Percentiles rank a stretch among this genome's conserved stretches.
Conservation (phyloP, 2,113 vertebrate genomes). For the Dipodomys spectabilis region DNA sequence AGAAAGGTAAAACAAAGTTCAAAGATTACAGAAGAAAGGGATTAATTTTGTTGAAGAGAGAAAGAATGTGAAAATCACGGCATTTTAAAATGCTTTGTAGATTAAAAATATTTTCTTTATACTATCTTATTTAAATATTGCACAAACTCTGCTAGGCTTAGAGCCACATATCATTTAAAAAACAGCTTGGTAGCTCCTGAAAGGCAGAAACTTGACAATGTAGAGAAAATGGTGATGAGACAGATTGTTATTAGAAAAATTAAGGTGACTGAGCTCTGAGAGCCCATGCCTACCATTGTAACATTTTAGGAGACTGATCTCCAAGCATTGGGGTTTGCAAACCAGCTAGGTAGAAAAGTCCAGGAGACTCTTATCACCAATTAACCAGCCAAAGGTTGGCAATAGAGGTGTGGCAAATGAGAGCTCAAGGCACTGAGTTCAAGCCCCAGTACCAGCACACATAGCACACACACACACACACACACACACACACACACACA, state of each 20-base stretch:
- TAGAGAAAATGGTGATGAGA: slow-evolving; percentile 25
- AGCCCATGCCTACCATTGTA: no score
- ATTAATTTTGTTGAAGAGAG: not conserved
- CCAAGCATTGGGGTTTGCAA: no score
- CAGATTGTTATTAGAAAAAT: not conserved
- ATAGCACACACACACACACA: no score
- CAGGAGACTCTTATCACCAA: no score
- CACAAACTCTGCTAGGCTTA: not conserved
- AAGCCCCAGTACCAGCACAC: no score
- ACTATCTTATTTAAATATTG: slow-evolving; percentile 12
- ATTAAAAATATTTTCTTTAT: slow-evolving; percentile 1
- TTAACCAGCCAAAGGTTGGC: no score
- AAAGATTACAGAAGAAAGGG: not conserved
- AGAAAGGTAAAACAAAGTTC: slow-evolving; percentile 10
- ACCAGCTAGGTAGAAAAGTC: no score
- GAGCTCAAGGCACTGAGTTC: no score
- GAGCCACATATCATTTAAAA: not conserved
- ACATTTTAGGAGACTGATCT: no score
- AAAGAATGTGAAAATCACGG: not conserved
- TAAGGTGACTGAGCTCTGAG: not conserved
- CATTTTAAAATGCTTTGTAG: slow-evolving; percentile 31
- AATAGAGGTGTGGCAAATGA: no score
- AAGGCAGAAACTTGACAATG: not conserved
- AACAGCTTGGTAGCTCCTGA: not conserved
- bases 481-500: not conserved